Evolutionary conservation across 2,113 vertebrate species (phyloP), one percentile per base, ranked within the genome.

Genomic region (Protobothrops flavoviridis): DNA sequence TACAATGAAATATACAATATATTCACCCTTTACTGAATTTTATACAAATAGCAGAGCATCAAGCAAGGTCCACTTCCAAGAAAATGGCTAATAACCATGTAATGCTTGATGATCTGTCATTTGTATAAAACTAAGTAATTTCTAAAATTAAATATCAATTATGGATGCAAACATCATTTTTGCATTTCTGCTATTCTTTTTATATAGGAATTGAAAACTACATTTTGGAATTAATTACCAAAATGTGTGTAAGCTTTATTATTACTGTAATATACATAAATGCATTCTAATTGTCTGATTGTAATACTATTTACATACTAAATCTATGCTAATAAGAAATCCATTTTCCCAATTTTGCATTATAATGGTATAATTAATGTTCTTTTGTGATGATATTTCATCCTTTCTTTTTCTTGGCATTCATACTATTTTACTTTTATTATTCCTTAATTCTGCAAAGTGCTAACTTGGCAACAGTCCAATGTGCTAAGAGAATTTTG

Each of bases 401-500:
- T 69, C n/a, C 33, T 55, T 92, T 88, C 48, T 26, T 87, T 88
- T 92, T 92, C 48, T 57, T 86, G 33, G 53, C 53, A 86, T 21
- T 57, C 53, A 48, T 55, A 86, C 90, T 85, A 94, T 0, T 29
- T 92, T 91, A 93, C 94, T 95, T 96, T 95, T 94, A 94, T 95
- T 93, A 91, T 91, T 95, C 93, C 86, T 94, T 96, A 95, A 95
- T 91, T 95, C 92, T 17, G 74, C 9, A 29, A 93, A 95, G 94
- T 95, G 95, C 93, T 94, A 90, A 87, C 0, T 0, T 91, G 87
- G 94, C 92, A 91, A 90, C 43, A 91, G 91, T 93, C 90, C 94
- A 61, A 94, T 57, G 92, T 29, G 8, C 93, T 96, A 93, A n/a
- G 89, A 94, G 33, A 95, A 95, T 95, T 95, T 94, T 94, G 91